phyloP scores from a whole-genome alignment of 2,888 invertebrate species.

The Melanostoma scalare region DNA sequence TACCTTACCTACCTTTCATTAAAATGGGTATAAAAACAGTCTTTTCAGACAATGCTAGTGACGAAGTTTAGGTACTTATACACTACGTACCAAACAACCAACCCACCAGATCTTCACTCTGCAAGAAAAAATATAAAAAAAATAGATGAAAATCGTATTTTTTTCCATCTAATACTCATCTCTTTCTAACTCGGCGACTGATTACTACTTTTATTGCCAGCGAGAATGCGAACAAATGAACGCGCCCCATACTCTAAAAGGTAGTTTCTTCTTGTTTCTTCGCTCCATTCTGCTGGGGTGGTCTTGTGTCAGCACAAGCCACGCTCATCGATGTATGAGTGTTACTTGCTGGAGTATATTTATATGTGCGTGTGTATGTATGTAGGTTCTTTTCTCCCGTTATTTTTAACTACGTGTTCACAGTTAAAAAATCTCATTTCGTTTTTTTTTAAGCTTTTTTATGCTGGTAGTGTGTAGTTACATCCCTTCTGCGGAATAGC shows the following conservation, averaged over 20 bases:
- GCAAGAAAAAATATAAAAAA: conserved; percentile 6
- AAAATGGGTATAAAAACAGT: too few relatives aligned
- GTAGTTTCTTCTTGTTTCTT: conserved; percentile 75
- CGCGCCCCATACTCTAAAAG: conserved; percentile 75
- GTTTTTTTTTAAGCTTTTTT: conserved; percentile 74
- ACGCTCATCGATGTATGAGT: conserved; percentile 55
- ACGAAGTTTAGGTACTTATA: too few relatives aligned
- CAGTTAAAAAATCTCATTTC: conserved; percentile 79
- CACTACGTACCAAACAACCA: too few relatives aligned
- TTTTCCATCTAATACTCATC: conserved; percentile 80
- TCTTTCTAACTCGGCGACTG: conserved; percentile 82
- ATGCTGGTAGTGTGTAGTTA: conserved; percentile 73
- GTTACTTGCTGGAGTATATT: conserved; percentile 28
- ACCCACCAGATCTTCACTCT: too few relatives aligned
- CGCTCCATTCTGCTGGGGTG: conserved; percentile 66
- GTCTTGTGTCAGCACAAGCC: conserved; percentile 56
- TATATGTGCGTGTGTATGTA: conserved; percentile 30
- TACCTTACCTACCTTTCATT: too few relatives aligned
- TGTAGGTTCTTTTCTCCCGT: conserved; percentile 73
- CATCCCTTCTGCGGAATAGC: conserved; percentile 69
- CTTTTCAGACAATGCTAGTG: too few relatives aligned
- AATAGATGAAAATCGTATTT: conserved; percentile 59
- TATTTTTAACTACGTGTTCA: conserved; percentile 79
- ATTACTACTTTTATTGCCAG: conserved; percentile 82
- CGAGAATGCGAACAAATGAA: conserved; percentile 76